Percentiles rank a stretch among this genome's conserved stretches.
Conservation (phyloP, 2,888 invertebrate species). For the Fragum fragum region DNA sequence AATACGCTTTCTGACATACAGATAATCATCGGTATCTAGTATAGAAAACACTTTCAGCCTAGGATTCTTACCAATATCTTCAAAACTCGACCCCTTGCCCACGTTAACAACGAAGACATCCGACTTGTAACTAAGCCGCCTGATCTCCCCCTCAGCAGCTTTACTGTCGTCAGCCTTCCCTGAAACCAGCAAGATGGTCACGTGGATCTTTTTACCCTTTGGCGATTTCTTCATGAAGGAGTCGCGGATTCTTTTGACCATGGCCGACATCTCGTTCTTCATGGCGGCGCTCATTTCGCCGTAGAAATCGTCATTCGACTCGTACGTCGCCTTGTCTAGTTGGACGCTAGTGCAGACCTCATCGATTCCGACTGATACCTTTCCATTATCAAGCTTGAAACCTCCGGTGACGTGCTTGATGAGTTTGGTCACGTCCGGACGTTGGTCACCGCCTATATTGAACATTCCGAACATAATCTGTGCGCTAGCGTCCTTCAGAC, state of each 20-base stretch:
- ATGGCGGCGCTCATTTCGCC: slow-evolving; percentile 1
- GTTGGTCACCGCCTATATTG: slow-evolving; percentile 41
- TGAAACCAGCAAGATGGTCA: slow-evolving; percentile 30
- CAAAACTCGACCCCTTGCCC: neutral
- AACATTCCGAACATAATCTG: slow-evolving; percentile 56
- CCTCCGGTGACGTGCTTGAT: slow-evolving; percentile 41
- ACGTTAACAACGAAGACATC: slow-evolving; percentile 6
- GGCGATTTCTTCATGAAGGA: neutral
- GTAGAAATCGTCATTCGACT: neutral
- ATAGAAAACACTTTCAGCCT: neutral
- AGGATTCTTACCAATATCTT: neutral
- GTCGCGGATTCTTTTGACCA: slow-evolving; percentile 22
- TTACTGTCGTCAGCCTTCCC: slow-evolving; percentile 12
- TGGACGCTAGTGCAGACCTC: slow-evolving; percentile 31
- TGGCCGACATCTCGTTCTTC: neutral
- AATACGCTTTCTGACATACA: slow-evolving; percentile 38
- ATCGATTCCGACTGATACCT: slow-evolving; percentile 37
- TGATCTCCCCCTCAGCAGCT: neutral
- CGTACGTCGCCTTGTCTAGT: slow-evolving; percentile 16
- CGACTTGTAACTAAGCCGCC: neutral
- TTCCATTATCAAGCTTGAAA: slow-evolving; percentile 40
- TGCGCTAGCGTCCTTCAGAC: slow-evolving; percentile 30
- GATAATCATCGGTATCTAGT: slow-evolving; percentile 8
- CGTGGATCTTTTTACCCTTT: neutral
- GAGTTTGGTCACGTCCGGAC: slow-evolving; percentile 36